These are phyloP conservation scores for Ptychobarbus kaznakovi DNA, from an alignment of 2,797 vertebrate genomes.

Conservation along the genomic window DNA sequence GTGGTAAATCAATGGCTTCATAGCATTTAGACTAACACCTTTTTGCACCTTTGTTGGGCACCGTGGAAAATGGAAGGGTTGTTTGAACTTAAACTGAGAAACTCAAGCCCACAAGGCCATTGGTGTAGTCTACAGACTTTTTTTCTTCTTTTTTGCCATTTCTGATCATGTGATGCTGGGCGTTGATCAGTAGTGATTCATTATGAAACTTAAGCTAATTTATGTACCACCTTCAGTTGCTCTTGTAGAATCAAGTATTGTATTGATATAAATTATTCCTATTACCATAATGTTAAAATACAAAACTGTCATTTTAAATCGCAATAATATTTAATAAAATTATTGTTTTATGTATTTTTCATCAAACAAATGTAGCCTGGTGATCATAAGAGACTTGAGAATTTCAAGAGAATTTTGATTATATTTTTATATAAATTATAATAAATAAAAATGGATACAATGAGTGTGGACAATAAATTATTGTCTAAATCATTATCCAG, in stretches of 20 bases:
- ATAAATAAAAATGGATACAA: background rate
- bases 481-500: background rate
- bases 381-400: background rate
- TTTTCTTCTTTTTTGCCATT: background rate
- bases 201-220: conserved; percentile 6
- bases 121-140: background rate
- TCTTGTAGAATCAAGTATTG: background rate
- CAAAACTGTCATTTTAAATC: background rate
- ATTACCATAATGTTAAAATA: background rate
- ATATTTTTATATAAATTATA: background rate
- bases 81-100: background rate
- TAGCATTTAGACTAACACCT: background rate
- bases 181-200: background rate
- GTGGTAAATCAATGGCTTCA: background rate
- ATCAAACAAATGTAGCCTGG: background rate
- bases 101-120: background rate
- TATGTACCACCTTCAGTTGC: conserved; percentile 1
- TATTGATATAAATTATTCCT: background rate
- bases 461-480: background rate
- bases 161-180: background rate
- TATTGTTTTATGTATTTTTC: background rate
- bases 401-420: background rate
- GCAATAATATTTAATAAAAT: background rate
- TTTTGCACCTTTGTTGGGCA: background rate
- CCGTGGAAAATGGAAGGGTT: background rate